Base-by-base conservation (phyloP, 2,797 vertebrate species). In the Micromesistius poutassou region DNA sequence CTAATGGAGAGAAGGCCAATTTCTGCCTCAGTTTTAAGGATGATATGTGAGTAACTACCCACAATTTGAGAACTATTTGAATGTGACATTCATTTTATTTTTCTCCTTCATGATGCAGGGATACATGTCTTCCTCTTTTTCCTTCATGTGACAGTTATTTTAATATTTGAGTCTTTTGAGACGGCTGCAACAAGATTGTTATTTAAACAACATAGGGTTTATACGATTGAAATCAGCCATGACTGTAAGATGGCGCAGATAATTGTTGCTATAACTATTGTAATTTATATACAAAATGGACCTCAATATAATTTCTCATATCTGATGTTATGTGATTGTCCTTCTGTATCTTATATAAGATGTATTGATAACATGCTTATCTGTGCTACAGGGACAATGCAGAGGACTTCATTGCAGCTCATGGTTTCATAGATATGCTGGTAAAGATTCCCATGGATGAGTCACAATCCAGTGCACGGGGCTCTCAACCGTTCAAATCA, bases 11-110 rank as follows among this genome's bases (percentile, higher is more conserved):
- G 33, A 79, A 90, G 78, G 89, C 89, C 71, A 96, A 88, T 81
- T 93, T 96, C 87, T 83, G 92, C 1, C 93, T 98, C 30, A 95
- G 91, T 83, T 96, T 96, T 84, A 94, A 79, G 81, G 95, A 96
- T 91, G 95, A 96, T 77, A 36, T 90, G 97, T 99, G 86, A 96
- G 96, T 96, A 77, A 81, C 46, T 10, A 55, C 2, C 77, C 19
- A 79, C 73, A 31, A 16, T 3, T 74, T 14, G n/a, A 10, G 12
- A n/a, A 38, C 12, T 73, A 36, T 38, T n/a, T 25, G 30, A 22
- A 73, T 36, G 10, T 35, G 4, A 22, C 10, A 35, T 33, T 35
- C 12, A 73, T 22, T 3, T 25, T 31, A 25, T 35, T 36, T n/a
- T n/a, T 73, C 72, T 72, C 33, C 19, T 28, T 30, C 25, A 31